A percentile compares a stretch with the other conserved stretches of the same genome.
Evolutionary conservation across 2,888 invertebrate species (phyloP).

Genomic region (Altica lythri): DNA sequence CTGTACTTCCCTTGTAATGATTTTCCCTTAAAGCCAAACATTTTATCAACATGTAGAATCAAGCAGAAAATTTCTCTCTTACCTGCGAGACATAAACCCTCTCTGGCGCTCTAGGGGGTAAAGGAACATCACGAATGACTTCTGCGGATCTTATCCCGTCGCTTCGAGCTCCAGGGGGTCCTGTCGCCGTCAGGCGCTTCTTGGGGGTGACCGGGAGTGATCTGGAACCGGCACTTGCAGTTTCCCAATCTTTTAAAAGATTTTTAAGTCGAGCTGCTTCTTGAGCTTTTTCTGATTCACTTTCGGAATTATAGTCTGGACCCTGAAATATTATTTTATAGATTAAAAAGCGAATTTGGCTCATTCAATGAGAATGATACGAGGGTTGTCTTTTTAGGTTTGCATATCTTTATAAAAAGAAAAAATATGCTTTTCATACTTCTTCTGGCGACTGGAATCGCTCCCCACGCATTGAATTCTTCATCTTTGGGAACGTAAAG

Average conservation of each 20-base stretch:
- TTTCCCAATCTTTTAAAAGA: constrained; percentile 77
- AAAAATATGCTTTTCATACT: no score
- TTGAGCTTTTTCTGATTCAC: constrained; percentile 73
- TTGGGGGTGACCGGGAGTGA: constrained; percentile 62
- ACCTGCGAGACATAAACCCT: constrained; percentile 42
- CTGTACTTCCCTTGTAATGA: no score
- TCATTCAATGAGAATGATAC: no score
- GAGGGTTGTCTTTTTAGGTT: no score
- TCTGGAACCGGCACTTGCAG: constrained; percentile 66
- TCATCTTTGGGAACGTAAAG: no score
- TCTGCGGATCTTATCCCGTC: constrained; percentile 30
- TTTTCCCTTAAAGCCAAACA: no score
- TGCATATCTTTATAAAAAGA: no score
- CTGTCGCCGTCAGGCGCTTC: constrained; percentile 47
- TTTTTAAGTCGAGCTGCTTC: constrained; percentile 71
- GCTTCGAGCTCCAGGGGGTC: not conserved
- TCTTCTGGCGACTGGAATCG: no score
- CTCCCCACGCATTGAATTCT: no score
- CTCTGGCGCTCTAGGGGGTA: constrained; percentile 29
- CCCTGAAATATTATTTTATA: constrained; percentile 70
- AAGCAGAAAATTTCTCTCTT: no score
- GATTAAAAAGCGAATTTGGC: no score
- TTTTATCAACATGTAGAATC: no score
- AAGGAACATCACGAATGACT: constrained; percentile 24
- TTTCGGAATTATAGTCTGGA: constrained; percentile 78